These are phyloP conservation scores for Tachystola acroxantha DNA, from an alignment of 2,888 invertebrate species.

Conservation along the genomic window DNA sequence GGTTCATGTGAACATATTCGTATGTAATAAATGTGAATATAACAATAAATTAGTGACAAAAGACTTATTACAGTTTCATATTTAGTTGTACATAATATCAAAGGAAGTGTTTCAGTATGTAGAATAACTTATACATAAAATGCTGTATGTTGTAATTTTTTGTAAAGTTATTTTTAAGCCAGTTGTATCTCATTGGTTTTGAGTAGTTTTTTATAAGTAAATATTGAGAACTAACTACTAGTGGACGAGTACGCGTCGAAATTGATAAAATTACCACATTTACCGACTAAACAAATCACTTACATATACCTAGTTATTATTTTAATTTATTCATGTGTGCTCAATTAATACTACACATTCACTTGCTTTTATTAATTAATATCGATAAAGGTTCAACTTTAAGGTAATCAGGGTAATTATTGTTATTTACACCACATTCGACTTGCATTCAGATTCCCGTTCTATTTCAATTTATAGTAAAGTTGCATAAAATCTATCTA, in stretches of 20 bases:
- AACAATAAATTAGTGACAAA: conserved; percentile 67
- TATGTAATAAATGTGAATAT: conserved; percentile 59
- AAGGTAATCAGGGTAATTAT: conserved; percentile 70
- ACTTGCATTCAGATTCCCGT: too few relatives aligned
- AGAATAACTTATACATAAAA: conserved; percentile 35
- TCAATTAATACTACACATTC: too few relatives aligned
- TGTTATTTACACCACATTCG: not conserved
- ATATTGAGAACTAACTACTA: conserved; percentile 56
- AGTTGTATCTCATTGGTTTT: conserved; percentile 49
- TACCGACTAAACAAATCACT: not conserved
- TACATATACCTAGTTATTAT: too few relatives aligned
- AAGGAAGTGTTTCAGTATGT: conserved; percentile 51
- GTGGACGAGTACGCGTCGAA: conserved; percentile 51
- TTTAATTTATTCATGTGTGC: too few relatives aligned
- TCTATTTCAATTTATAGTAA: too few relatives aligned
- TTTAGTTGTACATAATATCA: conserved; percentile 57
- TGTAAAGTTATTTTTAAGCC: conserved; percentile 67
- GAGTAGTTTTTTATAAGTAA: conserved; percentile 77
- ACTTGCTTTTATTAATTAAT: not conserved
- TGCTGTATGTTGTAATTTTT: conserved; percentile 64
- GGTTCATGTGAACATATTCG: conserved; percentile 49
- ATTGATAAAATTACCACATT: not conserved
- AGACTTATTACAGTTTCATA: conserved; percentile 47
- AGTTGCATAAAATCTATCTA: too few relatives aligned
- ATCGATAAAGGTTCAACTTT: conserved; percentile 1